Evolutionary conservation across 2,888 invertebrate species (phyloP).

Genomic region (Eupithecia subumbrata): DNA sequence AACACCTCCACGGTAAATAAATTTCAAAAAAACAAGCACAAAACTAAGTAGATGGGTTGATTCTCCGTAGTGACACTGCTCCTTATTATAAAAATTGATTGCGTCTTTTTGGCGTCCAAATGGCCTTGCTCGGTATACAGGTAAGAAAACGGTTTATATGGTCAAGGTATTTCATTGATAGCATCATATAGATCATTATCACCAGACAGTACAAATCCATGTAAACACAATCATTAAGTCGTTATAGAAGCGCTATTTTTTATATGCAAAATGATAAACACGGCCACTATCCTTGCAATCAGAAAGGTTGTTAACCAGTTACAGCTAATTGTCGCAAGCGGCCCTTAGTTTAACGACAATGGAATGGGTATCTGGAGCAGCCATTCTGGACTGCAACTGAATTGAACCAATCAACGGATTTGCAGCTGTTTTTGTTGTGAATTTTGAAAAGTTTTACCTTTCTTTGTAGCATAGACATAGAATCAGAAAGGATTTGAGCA

Average conservation of each 20-base stretch:
- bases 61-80: too few species aligned
- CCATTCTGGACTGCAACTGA: constrained; percentile 53
- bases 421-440: constrained; percentile 22
- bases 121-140: too few species aligned
- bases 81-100: too few species aligned
- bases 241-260: not conserved
- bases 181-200: too few species aligned
- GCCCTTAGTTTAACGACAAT: constrained; percentile 65
- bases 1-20: not conserved
- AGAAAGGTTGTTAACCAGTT: constrained; percentile 11
- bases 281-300: not conserved
- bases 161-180: too few species aligned
- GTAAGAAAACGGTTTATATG: too few species aligned
- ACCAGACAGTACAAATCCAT: too few species aligned
- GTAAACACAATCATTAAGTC: too few species aligned
- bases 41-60: too few species aligned
- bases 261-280: not conserved
- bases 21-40: too few species aligned
- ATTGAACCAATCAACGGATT: constrained; percentile 35
- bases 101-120: too few species aligned
- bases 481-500: not conserved
- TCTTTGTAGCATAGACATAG: not conserved
- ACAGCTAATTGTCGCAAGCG: constrained; percentile 77
- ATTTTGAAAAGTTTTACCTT: not conserved
- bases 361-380: constrained; percentile 56